phyloP scores from a whole-genome alignment of 2,113 vertebrate species.

The Apus apus region DNA sequence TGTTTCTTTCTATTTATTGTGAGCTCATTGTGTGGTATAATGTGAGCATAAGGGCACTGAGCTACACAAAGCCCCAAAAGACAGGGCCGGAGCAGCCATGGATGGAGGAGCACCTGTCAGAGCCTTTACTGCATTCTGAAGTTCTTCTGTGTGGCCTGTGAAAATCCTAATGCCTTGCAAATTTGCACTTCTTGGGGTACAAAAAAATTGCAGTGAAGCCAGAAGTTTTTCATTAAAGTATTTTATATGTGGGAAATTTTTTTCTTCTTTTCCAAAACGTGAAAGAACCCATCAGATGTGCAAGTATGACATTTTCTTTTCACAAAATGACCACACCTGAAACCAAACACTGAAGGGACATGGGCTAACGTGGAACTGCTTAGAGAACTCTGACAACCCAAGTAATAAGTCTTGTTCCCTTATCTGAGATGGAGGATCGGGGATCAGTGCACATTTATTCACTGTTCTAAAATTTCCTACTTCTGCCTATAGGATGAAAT shows the following conservation, averaged over 20 bases:
- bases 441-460: not conserved
- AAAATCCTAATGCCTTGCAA: not conserved
- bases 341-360: not conserved
- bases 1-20: not conserved
- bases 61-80: not conserved
- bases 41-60: not conserved
- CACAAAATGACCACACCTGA: not conserved
- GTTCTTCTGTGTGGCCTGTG: not conserved
- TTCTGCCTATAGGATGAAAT: not conserved
- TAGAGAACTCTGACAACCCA: not conserved
- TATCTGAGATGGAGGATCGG: not conserved
- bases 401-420: not conserved
- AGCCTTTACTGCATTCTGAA: not conserved
- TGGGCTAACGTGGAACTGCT: not conserved
- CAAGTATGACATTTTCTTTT: not conserved
- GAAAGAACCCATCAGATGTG: not conserved
- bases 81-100: not conserved
- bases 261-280: not conserved
- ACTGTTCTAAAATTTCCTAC: not conserved
- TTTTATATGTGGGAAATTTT: not conserved
- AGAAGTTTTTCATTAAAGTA: not conserved
- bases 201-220: not conserved
- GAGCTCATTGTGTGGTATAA: not conserved
- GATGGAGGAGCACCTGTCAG: not conserved
- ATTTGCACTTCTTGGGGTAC: not conserved